A percentile compares a stretch with the other conserved stretches of the same genome.
Evolutionary conservation across 2,797 vertebrate species (phyloP).

Genomic region (Protosalanx chinensis): DNA sequence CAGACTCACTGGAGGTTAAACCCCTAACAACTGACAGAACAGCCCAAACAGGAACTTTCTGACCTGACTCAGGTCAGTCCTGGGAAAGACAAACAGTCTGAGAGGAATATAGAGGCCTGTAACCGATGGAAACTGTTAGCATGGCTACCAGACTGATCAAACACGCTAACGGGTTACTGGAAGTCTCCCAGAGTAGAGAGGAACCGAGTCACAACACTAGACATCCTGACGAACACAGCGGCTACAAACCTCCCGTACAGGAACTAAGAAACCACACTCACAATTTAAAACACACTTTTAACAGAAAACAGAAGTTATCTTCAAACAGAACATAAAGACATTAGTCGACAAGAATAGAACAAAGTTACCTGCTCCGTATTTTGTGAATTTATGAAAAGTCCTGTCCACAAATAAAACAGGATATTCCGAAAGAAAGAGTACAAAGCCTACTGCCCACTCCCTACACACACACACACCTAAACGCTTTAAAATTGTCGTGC

Average conservation of each 20-base stretch:
- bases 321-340: neutral
- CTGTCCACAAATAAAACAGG: slow-evolving; percentile 43
- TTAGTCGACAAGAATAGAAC: neutral
- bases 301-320: neutral
- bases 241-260: slow-evolving; percentile 4
- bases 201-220: neutral
- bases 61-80: slow-evolving; percentile 47
- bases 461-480: slow-evolving; percentile 38
- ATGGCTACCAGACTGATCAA: slow-evolving; percentile 57
- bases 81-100: slow-evolving; percentile 69
- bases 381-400: slow-evolving; percentile 40
- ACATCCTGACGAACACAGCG: neutral
- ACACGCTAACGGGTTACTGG: slow-evolving; percentile 44
- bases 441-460: neutral
- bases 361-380: slow-evolving; percentile 49
- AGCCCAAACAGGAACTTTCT: slow-evolving; percentile 36
- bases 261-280: neutral
- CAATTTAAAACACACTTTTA: neutral
- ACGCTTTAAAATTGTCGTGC: slow-evolving; percentile 37
- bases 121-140: slow-evolving; percentile 56
- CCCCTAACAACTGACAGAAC: slow-evolving; percentile 13
- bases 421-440: slow-evolving; percentile 19
- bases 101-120: slow-evolving; percentile 35
- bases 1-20: neutral
- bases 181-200: slow-evolving; percentile 44